phyloP scores from a whole-genome alignment of 2,888 invertebrate species.

The Lysandra coridon region DNA sequence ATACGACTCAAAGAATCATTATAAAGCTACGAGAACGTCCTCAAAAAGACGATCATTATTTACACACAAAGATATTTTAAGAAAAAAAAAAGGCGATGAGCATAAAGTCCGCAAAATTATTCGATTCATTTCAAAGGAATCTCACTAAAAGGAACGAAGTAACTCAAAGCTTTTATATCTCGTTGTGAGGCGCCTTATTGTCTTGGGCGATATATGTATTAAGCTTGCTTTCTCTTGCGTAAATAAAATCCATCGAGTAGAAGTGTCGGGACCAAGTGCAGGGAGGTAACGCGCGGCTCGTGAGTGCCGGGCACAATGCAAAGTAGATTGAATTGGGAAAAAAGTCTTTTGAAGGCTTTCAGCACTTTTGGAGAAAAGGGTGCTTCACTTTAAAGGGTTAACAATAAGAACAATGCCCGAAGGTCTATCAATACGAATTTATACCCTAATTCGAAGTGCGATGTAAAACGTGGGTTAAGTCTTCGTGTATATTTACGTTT shows the following conservation, averaged over 20 bases:
- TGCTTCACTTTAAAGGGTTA: conserved; percentile 65
- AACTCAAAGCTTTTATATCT: conserved; percentile 81
- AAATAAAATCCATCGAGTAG: conserved; percentile 78
- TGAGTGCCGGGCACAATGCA: conserved; percentile 77
- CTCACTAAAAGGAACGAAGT: conserved; percentile 75
- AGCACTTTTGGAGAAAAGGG: conserved; percentile 62
- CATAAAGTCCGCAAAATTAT: conserved; percentile 75
- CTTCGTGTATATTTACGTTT: conserved; percentile 28
- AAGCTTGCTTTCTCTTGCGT: conserved; percentile 79
- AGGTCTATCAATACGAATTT: conserved; percentile 44
- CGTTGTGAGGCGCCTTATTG: conserved; percentile 77
- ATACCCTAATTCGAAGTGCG: conserved; percentile 42
- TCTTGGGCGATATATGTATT: conserved; percentile 78
- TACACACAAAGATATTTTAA: conserved; percentile 60
- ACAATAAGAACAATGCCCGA: conserved; percentile 65
- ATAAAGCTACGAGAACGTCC: conserved; percentile 43
- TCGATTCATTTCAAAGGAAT: conserved; percentile 80
- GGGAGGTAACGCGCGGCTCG: conserved; percentile 73
- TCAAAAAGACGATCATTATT: conserved; percentile 57
- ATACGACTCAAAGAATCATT: background rate
- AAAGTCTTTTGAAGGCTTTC: conserved; percentile 73
- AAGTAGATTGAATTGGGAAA: conserved; percentile 79
- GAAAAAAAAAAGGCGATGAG: conserved; percentile 66
- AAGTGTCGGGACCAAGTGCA: conserved; percentile 73
- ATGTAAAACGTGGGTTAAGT: conserved; percentile 42